Conservation (phyloP, 2,797 vertebrate genomes). For the Acipenser ruthenus region DNA sequence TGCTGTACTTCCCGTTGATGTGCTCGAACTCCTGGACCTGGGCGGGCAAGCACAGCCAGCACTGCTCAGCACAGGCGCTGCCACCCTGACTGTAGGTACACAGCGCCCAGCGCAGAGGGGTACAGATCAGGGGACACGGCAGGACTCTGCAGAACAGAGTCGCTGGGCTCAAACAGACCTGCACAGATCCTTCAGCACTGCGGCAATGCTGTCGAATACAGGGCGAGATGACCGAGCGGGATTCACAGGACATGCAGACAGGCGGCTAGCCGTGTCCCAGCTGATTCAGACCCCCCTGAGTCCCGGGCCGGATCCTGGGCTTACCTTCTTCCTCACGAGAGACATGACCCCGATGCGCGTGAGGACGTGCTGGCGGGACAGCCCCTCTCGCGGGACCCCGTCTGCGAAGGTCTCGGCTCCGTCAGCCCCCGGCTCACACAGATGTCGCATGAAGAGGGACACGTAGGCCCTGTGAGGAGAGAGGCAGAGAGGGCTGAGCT, state of each 20-base stretch:
- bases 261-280: too few species aligned
- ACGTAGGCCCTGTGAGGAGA: constrained; percentile 77
- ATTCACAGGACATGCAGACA: neutral
- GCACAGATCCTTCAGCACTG: too few species aligned
- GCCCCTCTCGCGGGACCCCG: constrained; percentile 87
- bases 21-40: constrained; percentile 97
- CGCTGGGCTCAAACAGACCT: too few species aligned
- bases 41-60: neutral
- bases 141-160: too few species aligned
- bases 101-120: too few species aligned
- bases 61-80: too few species aligned
- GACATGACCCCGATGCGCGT: constrained; percentile 98
- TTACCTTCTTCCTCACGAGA: constrained; percentile 95
- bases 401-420: constrained; percentile 95
- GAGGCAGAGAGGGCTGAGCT: neutral
- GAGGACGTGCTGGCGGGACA: constrained; percentile 93
- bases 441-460: constrained; percentile 94
- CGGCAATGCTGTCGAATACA: too few species aligned
- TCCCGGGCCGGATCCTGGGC: too few species aligned
- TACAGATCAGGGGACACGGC: too few species aligned
- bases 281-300: too few species aligned
- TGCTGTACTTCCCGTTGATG: constrained; percentile 91
- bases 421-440: constrained; percentile 90
- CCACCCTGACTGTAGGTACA: too few species aligned
- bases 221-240: neutral